Evolutionary conservation across 2,113 vertebrate species (phyloP).

Genomic region (Athene noctua): DNA sequence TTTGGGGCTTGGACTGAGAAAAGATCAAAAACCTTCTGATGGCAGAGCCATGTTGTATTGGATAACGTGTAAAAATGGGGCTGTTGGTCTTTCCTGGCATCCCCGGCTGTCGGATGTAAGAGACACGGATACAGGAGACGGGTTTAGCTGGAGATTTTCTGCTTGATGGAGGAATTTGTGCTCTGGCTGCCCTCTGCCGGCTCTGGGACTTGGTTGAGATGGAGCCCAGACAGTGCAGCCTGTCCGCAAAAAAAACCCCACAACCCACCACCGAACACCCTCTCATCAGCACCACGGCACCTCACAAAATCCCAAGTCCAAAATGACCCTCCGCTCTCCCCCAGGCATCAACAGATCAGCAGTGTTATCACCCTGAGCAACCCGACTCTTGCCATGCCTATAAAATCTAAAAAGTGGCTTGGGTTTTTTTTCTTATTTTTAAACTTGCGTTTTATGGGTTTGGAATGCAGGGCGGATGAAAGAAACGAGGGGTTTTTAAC

Average conservation of each 20-base stretch:
- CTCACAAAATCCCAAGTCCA: fast-evolving
- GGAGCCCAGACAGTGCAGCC: background rate
- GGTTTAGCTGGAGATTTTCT: background rate
- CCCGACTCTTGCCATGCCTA: fast-evolving
- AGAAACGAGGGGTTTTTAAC: background rate
- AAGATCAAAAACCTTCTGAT: background rate
- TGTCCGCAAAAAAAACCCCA: background rate
- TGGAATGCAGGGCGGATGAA: background rate
- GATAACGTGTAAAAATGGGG: background rate
- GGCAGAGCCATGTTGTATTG: fast-evolving
- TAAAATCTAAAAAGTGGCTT: background rate
- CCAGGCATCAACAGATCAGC: fast-evolving
- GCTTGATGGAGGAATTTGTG: background rate
- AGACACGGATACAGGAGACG: too few relatives aligned
- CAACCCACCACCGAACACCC: background rate
- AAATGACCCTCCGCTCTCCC: fast-evolving
- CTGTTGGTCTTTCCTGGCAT: background rate
- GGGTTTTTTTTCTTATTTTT: background rate
- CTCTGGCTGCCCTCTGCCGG: constrained; percentile 54
- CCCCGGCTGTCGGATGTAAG: fast-evolving
- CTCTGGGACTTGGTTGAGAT: background rate
- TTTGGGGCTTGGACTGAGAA: background rate
- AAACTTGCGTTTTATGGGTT: background rate
- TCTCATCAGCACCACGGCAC: fast-evolving
- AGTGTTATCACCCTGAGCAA: fast-evolving